phyloP scores from a whole-genome alignment of 2,797 vertebrate genomes.

The Phaenicophaeus curvirostris region DNA sequence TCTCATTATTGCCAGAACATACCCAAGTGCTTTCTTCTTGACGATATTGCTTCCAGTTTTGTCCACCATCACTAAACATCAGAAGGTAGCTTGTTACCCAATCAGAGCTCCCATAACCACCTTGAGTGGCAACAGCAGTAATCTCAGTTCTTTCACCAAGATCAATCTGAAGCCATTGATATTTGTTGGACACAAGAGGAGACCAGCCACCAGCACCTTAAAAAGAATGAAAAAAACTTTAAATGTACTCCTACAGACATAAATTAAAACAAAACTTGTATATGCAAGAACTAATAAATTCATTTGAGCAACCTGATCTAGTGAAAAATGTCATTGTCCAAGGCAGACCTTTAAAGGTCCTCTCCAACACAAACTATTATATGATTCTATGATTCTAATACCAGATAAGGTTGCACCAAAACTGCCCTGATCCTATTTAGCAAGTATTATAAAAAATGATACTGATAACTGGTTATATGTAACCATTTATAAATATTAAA shows the following conservation, averaged over 20 bases:
- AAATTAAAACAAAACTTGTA: not conserved
- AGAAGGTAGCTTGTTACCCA: conserved; percentile 87
- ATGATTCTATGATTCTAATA: not conserved
- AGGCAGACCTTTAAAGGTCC: not conserved
- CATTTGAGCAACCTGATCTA: not conserved
- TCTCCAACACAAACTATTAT: not conserved
- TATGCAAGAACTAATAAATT: not conserved
- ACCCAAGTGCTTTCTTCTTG: conserved; percentile 88
- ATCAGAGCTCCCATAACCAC: conserved; percentile 87
- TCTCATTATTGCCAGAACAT: conserved; percentile 57
- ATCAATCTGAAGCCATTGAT: conserved; percentile 88
- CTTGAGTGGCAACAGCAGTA: conserved; percentile 85
- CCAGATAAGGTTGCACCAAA: not conserved
- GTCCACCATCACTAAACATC: conserved; percentile 87
- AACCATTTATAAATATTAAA: not conserved
- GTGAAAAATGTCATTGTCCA: not conserved
- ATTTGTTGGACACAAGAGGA: conserved; percentile 83
- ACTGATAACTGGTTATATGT: not conserved
- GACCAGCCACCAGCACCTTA: conserved; percentile 89
- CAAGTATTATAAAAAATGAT: not conserved
- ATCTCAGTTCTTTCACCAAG: conserved; percentile 85
- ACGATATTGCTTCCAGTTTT: conserved; percentile 86
- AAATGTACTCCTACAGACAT: not conserved
- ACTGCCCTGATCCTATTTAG: not conserved
- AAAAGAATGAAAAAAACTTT: not conserved